Percentiles rank a stretch among this genome's conserved stretches.
These are phyloP conservation scores for Myotis pilosus DNA, from an alignment of 2,797 vertebrate genomes.

Conservation along the genomic window DNA sequence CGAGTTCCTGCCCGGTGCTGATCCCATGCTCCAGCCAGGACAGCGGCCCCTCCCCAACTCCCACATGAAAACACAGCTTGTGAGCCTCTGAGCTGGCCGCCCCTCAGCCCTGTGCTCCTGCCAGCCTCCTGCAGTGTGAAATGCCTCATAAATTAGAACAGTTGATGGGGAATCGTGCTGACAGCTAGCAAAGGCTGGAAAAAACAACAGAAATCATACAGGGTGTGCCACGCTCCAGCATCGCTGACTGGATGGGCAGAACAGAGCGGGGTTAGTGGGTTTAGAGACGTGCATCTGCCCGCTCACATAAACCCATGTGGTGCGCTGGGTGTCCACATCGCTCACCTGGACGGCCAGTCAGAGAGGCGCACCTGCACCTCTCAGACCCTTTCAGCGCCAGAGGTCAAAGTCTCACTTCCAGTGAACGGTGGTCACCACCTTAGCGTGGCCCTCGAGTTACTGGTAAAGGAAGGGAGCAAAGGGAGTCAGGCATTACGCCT, in stretches of 20 bases:
- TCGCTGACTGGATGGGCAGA: neutral
- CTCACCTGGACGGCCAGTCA: neutral
- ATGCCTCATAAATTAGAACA: neutral
- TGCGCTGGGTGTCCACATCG: neutral
- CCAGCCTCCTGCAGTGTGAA: neutral
- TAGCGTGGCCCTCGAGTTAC: no score
- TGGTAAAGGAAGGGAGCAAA: no score
- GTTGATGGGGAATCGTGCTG: neutral
- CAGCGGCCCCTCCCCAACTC: neutral
- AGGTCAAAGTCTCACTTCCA: neutral
- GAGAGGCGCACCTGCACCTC: neutral
- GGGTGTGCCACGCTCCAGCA: neutral
- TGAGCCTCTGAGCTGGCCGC: neutral
- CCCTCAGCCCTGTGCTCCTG: neutral
- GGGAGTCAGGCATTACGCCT: no score
- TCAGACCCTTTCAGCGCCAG: neutral
- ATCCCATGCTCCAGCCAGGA: neutral
- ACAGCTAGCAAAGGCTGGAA: slow-evolving; percentile 6
- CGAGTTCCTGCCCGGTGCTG: neutral
- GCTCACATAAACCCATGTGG: neutral
- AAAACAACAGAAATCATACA: neutral
- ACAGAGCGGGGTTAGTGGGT: neutral
- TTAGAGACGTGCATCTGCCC: neutral
- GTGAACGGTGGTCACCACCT: accelerated
- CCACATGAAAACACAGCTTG: neutral